Conservation (phyloP, 2,888 invertebrate species). For the Drosophila histrio region DNA sequence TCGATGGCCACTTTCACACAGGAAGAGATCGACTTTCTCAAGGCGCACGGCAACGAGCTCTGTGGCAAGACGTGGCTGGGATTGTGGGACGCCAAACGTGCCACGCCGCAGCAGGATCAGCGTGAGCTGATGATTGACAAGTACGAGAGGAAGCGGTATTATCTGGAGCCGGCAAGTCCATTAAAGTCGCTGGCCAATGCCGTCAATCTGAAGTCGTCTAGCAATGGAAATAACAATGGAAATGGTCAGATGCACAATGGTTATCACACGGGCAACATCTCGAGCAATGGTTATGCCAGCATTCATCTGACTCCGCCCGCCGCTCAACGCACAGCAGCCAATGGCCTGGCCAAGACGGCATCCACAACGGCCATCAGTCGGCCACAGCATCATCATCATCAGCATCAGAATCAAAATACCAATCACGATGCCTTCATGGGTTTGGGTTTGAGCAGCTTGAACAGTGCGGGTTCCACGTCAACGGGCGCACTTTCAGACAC, state of each 20-base stretch:
- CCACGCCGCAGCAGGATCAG: conserved; percentile 93
- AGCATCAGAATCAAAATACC: conserved; percentile 40
- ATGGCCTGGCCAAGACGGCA: conserved; percentile 73
- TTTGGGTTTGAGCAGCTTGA: conserved; percentile 67
- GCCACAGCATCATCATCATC: conserved; percentile 78
- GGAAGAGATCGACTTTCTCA: conserved; percentile 97
- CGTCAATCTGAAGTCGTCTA: conserved; percentile 76
- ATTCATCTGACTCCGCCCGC: conserved; percentile 83
- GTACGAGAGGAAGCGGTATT: conserved; percentile 94
- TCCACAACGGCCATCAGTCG: conserved; percentile 81
- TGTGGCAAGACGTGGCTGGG: conserved; percentile 97
- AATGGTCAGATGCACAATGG: conserved; percentile 36
- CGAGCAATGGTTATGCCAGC: conserved; percentile 77
- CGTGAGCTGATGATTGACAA: conserved; percentile 97
- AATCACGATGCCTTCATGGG: conserved; percentile 63
- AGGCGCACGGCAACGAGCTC: conserved; percentile 95
- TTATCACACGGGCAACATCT: conserved; percentile 50
- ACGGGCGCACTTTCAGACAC: conserved; percentile 82
- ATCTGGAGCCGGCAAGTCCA: conserved; percentile 84
- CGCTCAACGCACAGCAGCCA: conserved; percentile 81
- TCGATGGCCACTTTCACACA: conserved; percentile 98
- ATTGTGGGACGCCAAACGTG: conserved; percentile 91
- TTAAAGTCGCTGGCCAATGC: conserved; percentile 83
- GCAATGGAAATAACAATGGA: conserved; percentile 13
- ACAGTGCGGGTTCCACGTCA: conserved; percentile 80